Evolutionary conservation across 2,797 vertebrate species (phyloP).

Genomic region (Microchirus variegatus): DNA sequence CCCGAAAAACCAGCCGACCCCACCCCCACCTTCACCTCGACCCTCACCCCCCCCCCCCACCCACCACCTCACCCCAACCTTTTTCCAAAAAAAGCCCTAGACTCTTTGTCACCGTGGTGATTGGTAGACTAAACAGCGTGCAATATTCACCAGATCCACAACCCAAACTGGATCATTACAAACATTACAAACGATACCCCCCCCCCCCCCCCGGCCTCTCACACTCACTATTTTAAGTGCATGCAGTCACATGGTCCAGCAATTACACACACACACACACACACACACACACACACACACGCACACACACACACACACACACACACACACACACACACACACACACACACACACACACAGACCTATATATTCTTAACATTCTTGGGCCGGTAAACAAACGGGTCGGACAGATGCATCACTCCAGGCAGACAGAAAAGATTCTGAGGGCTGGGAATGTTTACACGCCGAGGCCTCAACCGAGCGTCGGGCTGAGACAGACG

Average conservation of each 20-base stretch:
- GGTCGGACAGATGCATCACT: constrained; percentile 66
- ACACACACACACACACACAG: constrained; percentile 28
- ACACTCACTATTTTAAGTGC: constrained; percentile 61
- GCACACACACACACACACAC: constrained; percentile 24
- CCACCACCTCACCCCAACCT: neutral
- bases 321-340: constrained; percentile 29
- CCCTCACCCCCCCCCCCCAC: constrained; percentile 22
- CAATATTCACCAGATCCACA: constrained; percentile 80
- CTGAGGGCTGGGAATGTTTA: constrained; percentile 74
- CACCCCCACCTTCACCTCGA: constrained; percentile 21
- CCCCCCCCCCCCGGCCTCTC: constrained; percentile 10
- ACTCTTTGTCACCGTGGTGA: constrained; percentile 92
- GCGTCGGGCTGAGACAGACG: constrained; percentile 2
- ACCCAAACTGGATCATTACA: constrained; percentile 65
- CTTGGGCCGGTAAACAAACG: constrained; percentile 68
- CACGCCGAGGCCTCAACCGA: constrained; percentile 50
- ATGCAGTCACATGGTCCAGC: constrained; percentile 26
- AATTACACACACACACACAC: constrained; percentile 34
- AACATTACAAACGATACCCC: constrained; percentile 65
- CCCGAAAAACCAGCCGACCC: constrained; percentile 34
- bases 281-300: constrained; percentile 29
- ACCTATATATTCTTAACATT: constrained; percentile 71
- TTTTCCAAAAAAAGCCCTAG: constrained; percentile 68
- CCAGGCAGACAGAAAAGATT: constrained; percentile 51
- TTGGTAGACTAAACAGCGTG: constrained; percentile 94